Evolutionary conservation across 92 coral and sea anemone species (phyloP), one percentile per base, ranked within the genome.

Genomic region (Muricea muricata): DNA sequence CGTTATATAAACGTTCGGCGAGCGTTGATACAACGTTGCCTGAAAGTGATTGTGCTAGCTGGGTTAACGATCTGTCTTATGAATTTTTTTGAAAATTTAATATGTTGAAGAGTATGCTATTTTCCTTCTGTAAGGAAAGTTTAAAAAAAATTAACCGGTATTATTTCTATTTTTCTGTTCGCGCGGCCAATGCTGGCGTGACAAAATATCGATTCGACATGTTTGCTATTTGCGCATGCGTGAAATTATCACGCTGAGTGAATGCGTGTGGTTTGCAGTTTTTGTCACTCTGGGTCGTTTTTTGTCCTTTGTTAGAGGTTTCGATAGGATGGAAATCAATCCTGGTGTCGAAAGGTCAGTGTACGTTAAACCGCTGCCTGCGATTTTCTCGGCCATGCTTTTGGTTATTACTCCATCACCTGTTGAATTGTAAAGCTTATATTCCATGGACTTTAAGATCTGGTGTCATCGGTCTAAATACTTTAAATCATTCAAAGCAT

Each of bases 381-480:
- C 89, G 24, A 86, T 90, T 52, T 28, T 79, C 30, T 30, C 28
- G 3, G 84, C 84, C 84, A 85, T 89, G 65, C 60, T 68, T 50
- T 80, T 68, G 21, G 77, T 57, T 0, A 89, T 47, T 11, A 82
- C 66, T 18, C 78, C 85, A 68, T 74, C 81, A 32, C 78, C 75
- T 28, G 52, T 32, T 34, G 75, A 26, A 30, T 21, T 69, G 48
- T 69, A 69, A 0, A 69, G 52, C 28, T 30, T 69, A 32, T 63
- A 12, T 40, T 69, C 75, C 25, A 34, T 18, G 52, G 75, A 34
- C 20, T 69, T 69, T 30, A 69, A 30, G 75, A 30, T 69, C 75
- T 69, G 14, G 75, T 69, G 75, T 34, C 75, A 48, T 30, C 46
- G 20, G 52, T 69, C 75, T 41, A 69, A 31, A 12, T 69, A 69